Evolutionary conservation across 1,140 invertebrate species (phyloP).

Genomic region (Trachymyrmex cornetzi): DNA sequence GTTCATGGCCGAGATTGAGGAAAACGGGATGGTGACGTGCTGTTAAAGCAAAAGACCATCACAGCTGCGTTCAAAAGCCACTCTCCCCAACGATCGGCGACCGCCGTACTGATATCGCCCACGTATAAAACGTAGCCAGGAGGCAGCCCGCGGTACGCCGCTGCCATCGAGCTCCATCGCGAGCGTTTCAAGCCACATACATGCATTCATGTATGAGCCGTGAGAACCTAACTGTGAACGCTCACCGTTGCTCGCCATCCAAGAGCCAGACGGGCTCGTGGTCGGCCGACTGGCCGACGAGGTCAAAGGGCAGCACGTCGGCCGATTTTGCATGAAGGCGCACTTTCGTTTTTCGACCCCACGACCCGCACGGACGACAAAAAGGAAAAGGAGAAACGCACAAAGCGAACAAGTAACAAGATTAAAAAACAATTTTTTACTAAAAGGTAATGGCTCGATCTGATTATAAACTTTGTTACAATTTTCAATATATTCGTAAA

Average conservation of each 20-base stretch:
- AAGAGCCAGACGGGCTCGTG: constrained; percentile 75
- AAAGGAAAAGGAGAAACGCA: constrained; percentile 50
- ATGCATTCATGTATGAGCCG: constrained; percentile 83
- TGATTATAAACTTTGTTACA: neutral
- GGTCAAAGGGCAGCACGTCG: constrained; percentile 81
- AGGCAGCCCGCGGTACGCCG: constrained; percentile 38
- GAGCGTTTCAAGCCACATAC: constrained; percentile 72
- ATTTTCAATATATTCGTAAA: too few species aligned
- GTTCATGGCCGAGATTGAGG: constrained; percentile 17
- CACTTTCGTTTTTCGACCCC: constrained; percentile 81
- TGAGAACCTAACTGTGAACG: constrained; percentile 85
- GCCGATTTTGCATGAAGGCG: constrained; percentile 80
- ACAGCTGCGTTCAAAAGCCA: constrained; percentile 19
- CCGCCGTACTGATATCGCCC: constrained; percentile 67
- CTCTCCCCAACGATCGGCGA: constrained; percentile 35
- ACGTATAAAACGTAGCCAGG: constrained; percentile 65
- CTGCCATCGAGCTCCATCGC: constrained; percentile 68
- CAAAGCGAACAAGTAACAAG: constrained; percentile 9
- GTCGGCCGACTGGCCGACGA: constrained; percentile 53
- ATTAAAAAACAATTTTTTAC: neutral
- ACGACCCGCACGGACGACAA: constrained; percentile 51
- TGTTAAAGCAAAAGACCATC: constrained; percentile 3
- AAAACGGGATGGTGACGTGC: constrained; percentile 35
- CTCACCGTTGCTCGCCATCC: constrained; percentile 78
- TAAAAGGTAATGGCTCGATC: neutral